Evolutionary conservation across 2,113 vertebrate genomes (phyloP).

Genomic region (Salvelinus alpinus): DNA sequence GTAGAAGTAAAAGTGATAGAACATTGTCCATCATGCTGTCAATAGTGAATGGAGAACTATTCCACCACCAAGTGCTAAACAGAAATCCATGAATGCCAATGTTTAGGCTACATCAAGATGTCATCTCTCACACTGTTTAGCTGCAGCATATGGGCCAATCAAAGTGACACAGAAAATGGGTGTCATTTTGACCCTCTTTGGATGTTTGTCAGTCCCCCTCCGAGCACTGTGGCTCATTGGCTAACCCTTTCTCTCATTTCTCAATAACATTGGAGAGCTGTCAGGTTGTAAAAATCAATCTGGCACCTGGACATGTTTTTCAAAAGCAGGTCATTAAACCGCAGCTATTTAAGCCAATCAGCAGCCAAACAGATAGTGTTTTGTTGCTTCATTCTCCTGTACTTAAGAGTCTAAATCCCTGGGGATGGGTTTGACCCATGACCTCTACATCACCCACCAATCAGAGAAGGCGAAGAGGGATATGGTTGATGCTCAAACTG

Average conservation of each 20-base stretch:
- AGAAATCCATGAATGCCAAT: too few relatives aligned
- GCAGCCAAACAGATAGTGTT: not conserved
- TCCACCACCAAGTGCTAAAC: too few relatives aligned
- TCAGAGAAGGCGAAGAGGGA: not conserved
- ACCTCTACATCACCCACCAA: not conserved
- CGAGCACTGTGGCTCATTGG: not conserved
- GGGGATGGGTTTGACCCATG: not conserved
- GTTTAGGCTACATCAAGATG: too few relatives aligned
- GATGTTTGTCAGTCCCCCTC: not conserved
- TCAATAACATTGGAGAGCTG: constrained; percentile 30
- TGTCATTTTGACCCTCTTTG: constrained; percentile 37
- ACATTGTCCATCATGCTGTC: too few relatives aligned
- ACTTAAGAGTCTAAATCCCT: not conserved
- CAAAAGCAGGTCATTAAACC: constrained; percentile 37
- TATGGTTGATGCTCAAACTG: not conserved
- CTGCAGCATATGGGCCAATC: too few relatives aligned
- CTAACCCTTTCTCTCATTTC: constrained; percentile 6
- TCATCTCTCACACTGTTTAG: too few relatives aligned
- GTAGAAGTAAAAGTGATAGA: too few relatives aligned
- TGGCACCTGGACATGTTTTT: constrained; percentile 19
- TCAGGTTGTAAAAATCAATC: constrained; percentile 37
- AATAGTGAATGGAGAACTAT: too few relatives aligned
- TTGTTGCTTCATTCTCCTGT: constrained; percentile 24
- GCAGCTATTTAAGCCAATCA: constrained; percentile 28
- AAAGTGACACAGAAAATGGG: constrained; percentile 23